Conservation (phyloP, 2,888 invertebrate species). For the Steinernema hermaphroditum region DNA sequence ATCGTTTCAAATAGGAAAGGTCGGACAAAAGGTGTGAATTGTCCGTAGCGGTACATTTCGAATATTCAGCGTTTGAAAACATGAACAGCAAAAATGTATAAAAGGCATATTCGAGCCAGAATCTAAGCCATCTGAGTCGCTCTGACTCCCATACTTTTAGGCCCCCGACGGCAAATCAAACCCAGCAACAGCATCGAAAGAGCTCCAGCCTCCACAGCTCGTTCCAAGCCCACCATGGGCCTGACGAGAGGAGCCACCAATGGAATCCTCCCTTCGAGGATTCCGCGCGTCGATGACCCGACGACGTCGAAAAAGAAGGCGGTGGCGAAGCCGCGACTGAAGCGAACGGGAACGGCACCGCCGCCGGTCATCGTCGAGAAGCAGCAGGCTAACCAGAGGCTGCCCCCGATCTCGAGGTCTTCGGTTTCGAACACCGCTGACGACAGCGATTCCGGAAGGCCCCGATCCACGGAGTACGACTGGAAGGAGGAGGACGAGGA, state of each 20-base stretch:
- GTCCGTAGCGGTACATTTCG: no score
- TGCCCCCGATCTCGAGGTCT: slow-evolving; percentile 2
- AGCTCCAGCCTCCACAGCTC: neutral
- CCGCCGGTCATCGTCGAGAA: slow-evolving; percentile 16
- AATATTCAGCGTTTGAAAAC: no score
- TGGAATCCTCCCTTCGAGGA: neutral
- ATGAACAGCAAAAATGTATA: no score
- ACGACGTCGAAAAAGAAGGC: neutral
- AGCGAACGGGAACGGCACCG: neutral
- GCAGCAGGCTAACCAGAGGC: no score
- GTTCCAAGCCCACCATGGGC: slow-evolving; percentile 1
- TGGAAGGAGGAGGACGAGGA: slow-evolving; percentile 14
- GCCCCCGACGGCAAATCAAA: neutral
- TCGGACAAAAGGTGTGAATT: no score
- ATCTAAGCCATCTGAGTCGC: no score
- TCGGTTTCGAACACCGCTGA: slow-evolving; percentile 13
- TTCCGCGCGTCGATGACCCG: neutral
- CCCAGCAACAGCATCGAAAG: slow-evolving; percentile 13
- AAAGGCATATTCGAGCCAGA: no score
- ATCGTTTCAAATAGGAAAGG: no score
- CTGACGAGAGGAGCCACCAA: neutral
- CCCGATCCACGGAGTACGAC: slow-evolving; percentile 13
- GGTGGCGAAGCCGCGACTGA: neutral
- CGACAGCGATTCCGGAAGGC: slow-evolving; percentile 16
- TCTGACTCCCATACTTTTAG: no score